A percentile compares a stretch with the other conserved stretches of the same genome.
These are phyloP conservation scores for Cassiopea andromeda DNA, from an alignment of 30 jellyfish, hydroid and myxozoan species.

Conservation along the genomic window DNA sequence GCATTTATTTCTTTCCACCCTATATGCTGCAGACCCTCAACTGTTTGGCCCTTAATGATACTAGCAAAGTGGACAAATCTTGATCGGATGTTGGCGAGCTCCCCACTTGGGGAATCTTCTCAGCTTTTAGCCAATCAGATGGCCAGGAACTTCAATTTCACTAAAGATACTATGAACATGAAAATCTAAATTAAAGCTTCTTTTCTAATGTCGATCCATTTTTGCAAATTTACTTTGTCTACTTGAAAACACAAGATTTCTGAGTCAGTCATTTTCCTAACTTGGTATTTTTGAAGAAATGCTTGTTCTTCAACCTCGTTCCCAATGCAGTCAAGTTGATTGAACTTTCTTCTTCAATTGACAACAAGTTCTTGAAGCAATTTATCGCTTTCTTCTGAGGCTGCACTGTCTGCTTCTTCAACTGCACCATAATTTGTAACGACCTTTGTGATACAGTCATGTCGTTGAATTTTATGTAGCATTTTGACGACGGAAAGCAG, in stretches of 20 bases:
- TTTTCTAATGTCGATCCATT: background rate
- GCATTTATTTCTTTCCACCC: too few relatives aligned
- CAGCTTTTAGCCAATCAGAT: too few relatives aligned
- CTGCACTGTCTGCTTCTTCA: background rate
- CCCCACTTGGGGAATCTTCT: too few relatives aligned
- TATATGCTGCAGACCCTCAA: too few relatives aligned
- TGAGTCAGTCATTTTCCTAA: background rate
- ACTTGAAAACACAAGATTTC: background rate
- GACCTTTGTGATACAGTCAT: background rate
- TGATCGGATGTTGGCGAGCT: too few relatives aligned
- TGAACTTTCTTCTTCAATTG: background rate
- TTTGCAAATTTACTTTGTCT: background rate
- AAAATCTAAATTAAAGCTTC: background rate
- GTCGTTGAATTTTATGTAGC: background rate
- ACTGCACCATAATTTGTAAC: background rate
- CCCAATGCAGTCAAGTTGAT: background rate
- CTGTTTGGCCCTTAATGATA: too few relatives aligned
- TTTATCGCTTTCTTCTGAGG: background rate
- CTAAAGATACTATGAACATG: background rate
- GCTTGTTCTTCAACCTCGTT: background rate
- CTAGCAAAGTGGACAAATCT: too few relatives aligned
- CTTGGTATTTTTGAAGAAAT: background rate
- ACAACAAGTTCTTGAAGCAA: background rate
- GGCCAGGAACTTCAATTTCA: too few relatives aligned
- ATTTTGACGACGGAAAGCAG: constrained; percentile 47